phyloP scores from a whole-genome alignment of 2,888 invertebrate genomes.

The Polydrusus pterygomalis region DNA sequence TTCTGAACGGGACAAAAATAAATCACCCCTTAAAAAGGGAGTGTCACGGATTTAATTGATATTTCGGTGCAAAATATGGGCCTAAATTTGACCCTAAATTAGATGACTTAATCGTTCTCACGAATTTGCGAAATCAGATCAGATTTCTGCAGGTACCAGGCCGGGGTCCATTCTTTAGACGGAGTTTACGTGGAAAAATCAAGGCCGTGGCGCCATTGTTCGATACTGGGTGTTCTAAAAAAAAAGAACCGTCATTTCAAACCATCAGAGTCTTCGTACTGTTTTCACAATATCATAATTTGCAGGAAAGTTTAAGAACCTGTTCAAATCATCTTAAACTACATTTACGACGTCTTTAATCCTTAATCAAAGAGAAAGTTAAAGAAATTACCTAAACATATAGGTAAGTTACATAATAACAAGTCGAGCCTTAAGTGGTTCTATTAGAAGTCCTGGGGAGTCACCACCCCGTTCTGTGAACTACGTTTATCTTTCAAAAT shows the following conservation, averaged over 20 bases:
- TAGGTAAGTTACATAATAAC: too few species aligned
- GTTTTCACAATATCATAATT: too few species aligned
- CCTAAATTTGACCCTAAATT: constrained; percentile 37
- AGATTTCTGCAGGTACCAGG: constrained; percentile 55
- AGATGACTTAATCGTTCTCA: constrained; percentile 51
- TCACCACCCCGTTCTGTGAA: too few species aligned
- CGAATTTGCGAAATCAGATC: constrained; percentile 50
- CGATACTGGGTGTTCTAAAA: constrained; percentile 6
- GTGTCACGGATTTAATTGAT: constrained; percentile 27
- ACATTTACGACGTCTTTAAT: too few species aligned
- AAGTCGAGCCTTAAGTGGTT: too few species aligned
- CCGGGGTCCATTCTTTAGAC: constrained; percentile 39
- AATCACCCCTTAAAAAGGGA: constrained; percentile 21
- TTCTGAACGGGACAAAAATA: not conserved
- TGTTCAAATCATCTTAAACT: too few species aligned
- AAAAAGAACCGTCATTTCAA: not conserved
- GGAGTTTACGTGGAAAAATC: constrained; percentile 31
- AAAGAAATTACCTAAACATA: too few species aligned
- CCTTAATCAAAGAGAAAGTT: too few species aligned
- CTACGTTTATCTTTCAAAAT: too few species aligned
- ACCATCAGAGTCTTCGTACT: not conserved
- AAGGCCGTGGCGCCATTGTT: constrained; percentile 42
- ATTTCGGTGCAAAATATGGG: constrained; percentile 43
- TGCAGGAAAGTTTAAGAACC: too few species aligned
- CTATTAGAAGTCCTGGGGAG: too few species aligned